Conservation (phyloP, 1,140 invertebrate species). For the Micrasema longulum region DNA sequence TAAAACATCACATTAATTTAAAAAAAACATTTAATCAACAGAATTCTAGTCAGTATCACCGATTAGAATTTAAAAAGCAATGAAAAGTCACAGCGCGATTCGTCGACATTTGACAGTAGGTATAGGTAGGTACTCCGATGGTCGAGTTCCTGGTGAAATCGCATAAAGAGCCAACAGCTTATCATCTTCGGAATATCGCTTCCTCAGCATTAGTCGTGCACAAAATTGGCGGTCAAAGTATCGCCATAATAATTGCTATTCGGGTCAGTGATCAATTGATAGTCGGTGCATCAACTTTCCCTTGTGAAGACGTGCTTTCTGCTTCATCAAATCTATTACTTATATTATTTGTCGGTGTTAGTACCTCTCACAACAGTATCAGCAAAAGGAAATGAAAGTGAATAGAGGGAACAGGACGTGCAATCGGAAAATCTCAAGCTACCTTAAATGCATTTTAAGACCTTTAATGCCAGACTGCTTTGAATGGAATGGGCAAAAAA, state of each 20-base stretch:
- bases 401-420: conserved; percentile 27
- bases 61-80: no score
- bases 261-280: background rate
- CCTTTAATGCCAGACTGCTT: background rate
- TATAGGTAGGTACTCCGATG: background rate
- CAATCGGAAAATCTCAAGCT: background rate
- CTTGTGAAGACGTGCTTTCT: background rate
- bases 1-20: no score
- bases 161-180: conserved; percentile 1
- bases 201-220: conserved; percentile 1
- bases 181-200: background rate
- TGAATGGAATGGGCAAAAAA: no score
- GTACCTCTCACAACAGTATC: background rate
- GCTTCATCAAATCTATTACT: background rate
- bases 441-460: background rate
- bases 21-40: no score
- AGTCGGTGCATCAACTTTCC: background rate
- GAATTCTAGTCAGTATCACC: no score
- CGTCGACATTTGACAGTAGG: background rate
- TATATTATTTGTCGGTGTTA: no score
- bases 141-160: conserved; percentile 22
- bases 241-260: conserved; percentile 15
- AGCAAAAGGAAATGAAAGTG: conserved; percentile 32
- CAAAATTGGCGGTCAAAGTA: conserved; percentile 15
- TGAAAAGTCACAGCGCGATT: no score